A percentile compares a stretch with the other conserved stretches of the same genome.
Conservation (phyloP, 2,888 invertebrate genomes). For the Pediacus dermestoides region DNA sequence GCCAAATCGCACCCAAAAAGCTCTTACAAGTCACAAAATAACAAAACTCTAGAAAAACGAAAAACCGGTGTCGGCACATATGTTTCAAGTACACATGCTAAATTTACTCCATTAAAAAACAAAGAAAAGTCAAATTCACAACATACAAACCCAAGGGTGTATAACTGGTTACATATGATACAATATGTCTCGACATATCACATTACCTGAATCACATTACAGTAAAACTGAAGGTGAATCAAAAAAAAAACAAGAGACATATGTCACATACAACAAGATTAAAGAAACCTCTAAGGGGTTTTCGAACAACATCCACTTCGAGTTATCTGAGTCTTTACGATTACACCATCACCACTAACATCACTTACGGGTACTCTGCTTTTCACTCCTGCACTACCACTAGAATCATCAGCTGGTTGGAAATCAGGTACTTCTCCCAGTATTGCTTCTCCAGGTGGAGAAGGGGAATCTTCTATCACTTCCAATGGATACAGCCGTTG, state of each 20-base stretch:
- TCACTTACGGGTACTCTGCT: constrained; percentile 1
- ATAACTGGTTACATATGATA: too few species aligned
- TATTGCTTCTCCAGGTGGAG: neutral
- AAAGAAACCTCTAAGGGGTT: constrained; percentile 8
- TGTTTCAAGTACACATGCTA: too few species aligned
- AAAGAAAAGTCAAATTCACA: too few species aligned
- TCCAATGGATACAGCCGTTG: constrained; percentile 20
- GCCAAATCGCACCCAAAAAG: too few species aligned
- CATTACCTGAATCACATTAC: too few species aligned
- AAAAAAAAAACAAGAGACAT: neutral
- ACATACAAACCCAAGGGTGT: too few species aligned
- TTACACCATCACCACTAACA: too few species aligned
- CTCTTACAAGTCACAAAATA: too few species aligned
- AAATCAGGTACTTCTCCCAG: neutral
- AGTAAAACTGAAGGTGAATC: constrained; percentile 1
- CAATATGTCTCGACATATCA: too few species aligned
- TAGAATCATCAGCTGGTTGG: neutral
- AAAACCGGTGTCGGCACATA: too few species aligned
- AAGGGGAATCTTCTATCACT: neutral
- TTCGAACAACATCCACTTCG: constrained; percentile 5
- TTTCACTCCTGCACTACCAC: constrained; percentile 2
- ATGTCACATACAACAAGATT: constrained; percentile 5
- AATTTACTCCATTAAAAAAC: too few species aligned
- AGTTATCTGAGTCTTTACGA: constrained; percentile 2
- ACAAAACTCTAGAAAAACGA: too few species aligned